Conservation (phyloP, 2,113 vertebrate species). For the Callithrix jacchus region DNA sequence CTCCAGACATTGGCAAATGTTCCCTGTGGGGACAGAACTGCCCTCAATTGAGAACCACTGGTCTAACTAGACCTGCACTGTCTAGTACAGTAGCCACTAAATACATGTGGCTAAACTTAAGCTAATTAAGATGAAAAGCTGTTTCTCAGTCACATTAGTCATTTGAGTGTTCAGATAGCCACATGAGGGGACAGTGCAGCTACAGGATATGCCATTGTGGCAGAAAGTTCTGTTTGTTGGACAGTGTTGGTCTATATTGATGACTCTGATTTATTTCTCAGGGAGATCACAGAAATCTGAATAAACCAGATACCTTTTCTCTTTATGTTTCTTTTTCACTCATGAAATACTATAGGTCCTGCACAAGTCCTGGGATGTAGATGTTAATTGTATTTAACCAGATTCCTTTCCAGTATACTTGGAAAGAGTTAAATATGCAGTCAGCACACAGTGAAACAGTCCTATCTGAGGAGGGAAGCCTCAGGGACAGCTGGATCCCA, state of each 20-base stretch:
- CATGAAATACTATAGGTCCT: not conserved
- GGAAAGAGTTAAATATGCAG: not conserved
- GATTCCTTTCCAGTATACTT: constrained; percentile 6
- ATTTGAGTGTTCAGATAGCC: not conserved
- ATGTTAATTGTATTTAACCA: constrained; percentile 12
- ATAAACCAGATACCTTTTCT: constrained; percentile 60
- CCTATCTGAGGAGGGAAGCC: not conserved
- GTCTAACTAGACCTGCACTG: not conserved
- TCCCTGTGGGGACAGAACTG: not conserved
- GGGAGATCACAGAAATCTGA: constrained; percentile 33
- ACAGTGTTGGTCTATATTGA: not conserved
- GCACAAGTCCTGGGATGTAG: not conserved
- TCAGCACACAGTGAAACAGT: not conserved
- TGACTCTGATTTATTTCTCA: constrained; percentile 37
- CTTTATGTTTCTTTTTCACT: constrained; percentile 18
- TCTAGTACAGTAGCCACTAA: not conserved
- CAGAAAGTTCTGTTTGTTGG: not conserved
- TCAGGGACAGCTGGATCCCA: not conserved
- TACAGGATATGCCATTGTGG: not conserved
- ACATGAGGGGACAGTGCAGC: not conserved
- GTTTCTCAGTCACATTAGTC: not conserved
- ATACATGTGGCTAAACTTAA: not conserved
- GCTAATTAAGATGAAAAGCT: constrained; percentile 7
- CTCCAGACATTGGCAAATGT: constrained; percentile 26
- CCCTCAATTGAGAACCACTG: not conserved